Base-by-base conservation (phyloP, 2,888 invertebrate species). In the Orthosia gracilis region DNA sequence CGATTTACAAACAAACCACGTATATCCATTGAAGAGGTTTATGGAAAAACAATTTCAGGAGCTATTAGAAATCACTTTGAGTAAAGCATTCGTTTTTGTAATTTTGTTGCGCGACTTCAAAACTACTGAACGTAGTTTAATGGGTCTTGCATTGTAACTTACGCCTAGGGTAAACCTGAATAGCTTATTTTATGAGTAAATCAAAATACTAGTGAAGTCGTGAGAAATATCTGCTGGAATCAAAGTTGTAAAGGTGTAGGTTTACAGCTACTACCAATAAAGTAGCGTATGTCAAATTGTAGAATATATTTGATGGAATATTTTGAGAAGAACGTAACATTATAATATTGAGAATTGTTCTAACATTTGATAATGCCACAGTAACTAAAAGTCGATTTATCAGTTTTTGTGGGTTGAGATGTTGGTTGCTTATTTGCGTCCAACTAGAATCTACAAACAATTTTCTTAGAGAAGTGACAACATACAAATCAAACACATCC, bases 81-180 rank as follows among this genome's bases (percentile, higher is more conserved):
- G 50, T 50, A 64, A 76, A 79, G 68, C 15, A 65, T 74, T 58
- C 67, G 72, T 79, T 82, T 76, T 76, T 71, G 71, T 66, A 71
- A 77, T 82, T 86, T 85, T 86, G 80, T 84, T 84, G 82, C 75
- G 76, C 64, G 65, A 75, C 82, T 84, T 80, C 65, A 68, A 76
- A 80, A 73, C 78, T 80, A 84, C 78, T 84, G 75, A 80, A 71
- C 73, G 75, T n/a, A 67, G 54, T 80, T 77, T 85, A 77, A 85
- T 85, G 59, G 74, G 45, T 66, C 67, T 82, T 73, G 72, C 71
- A 71, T 76, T 83, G 82, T 84, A 79, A 49, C 55, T 80, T 77
- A 73, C 64, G 12, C n/a, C 52, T 72, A 49, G 52, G 57, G 64
- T 68, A 26, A 63, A 69, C 70, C 70, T 70, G 40, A 57, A 80